Evolutionary conservation across 2,797 vertebrate species (phyloP), one percentile per base, ranked within the genome.

Genomic region (Nyctalus aviator): DNA sequence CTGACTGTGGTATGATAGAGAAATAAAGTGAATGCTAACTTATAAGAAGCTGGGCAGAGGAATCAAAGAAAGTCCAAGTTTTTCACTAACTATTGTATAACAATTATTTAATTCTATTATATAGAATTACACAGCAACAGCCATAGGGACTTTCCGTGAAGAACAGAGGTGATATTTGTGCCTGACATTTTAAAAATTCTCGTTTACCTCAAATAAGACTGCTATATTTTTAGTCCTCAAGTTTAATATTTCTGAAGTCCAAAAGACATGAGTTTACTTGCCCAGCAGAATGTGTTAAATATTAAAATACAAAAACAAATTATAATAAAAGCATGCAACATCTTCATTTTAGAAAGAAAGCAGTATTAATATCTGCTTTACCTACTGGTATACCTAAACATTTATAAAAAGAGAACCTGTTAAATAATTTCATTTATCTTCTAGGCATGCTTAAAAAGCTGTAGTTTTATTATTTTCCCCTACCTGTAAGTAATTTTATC

Each of bases 241-340:
- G 9, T 84, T 95, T 92, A 84, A 71, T 50, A 69, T 90, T 76
- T 95, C 79, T 94, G 57, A 85, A 84, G 25, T 66, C 75, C 59
- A 84, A 11, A 17, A 50, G 37, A 81, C 96, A 77, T 90, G 57
- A 95, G 66, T 30, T 92, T 84, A 93, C 46, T 93, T 92, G 25
- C 30, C 87, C 3, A 78, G 35, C 13, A 71, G 83, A 84, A n/a
- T 66, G 66, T 92, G 89, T 66, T 93, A 85, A 91, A 37, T 44
- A 90, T 6, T 79, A 59, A 93, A 55, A 82, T 84, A 71, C 8
- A 32, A 66, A 48, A 68, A 32, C 1, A 73, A 73, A 7, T 20
- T 73, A 23, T 10, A 7, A 46, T 69, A 68, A 84, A 90, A 25
- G 6, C 23, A 69, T 13, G 72, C 25, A 44, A 25, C 9, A 53